Conservation (phyloP, 2,113 vertebrate species). For the Poeciliopsis occidentalis region DNA sequence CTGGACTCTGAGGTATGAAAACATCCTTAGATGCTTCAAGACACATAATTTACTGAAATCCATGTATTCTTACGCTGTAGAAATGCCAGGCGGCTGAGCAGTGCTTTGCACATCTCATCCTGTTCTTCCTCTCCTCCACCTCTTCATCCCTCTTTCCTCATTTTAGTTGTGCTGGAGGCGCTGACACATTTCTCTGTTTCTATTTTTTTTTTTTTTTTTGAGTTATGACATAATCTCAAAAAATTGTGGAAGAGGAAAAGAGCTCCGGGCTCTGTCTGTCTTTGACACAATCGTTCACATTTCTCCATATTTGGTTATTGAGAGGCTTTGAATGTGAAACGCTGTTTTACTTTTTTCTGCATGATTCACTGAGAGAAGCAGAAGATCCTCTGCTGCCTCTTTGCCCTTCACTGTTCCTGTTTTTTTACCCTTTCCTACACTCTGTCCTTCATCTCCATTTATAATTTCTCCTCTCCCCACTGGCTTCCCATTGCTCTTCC, state of each 20-base stretch:
- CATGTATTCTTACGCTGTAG: background rate
- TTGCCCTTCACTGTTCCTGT: background rate
- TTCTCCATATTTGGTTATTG: constrained; percentile 38
- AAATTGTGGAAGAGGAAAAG: constrained; percentile 68
- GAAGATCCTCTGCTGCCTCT: constrained; percentile 2
- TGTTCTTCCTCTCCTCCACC: background rate
- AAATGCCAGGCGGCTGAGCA: background rate
- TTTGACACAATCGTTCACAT: constrained; percentile 49
- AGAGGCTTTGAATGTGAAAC: constrained; percentile 33
- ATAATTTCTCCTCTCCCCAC: constrained; percentile 8
- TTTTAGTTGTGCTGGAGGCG: constrained; percentile 43
- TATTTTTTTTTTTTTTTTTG: constrained; percentile 45
- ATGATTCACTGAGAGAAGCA: background rate
- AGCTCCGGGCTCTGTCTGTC: constrained; percentile 66
- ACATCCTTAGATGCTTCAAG: too few relatives aligned
- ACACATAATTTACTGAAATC: background rate
- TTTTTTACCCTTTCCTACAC: constrained; percentile 9
- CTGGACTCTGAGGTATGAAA: too few relatives aligned
- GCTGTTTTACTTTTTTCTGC: constrained; percentile 23
- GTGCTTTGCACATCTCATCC: background rate
- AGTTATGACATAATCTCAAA: constrained; percentile 74
- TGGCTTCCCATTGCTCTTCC: constrained; percentile 8
- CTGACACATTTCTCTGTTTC: constrained; percentile 55
- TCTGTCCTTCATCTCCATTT: constrained; percentile 8
- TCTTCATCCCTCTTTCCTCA: constrained; percentile 14